Evolutionary conservation across 2,797 vertebrate genomes (phyloP), one percentile per base, ranked within the genome.

Genomic region (Acomys russatus): DNA sequence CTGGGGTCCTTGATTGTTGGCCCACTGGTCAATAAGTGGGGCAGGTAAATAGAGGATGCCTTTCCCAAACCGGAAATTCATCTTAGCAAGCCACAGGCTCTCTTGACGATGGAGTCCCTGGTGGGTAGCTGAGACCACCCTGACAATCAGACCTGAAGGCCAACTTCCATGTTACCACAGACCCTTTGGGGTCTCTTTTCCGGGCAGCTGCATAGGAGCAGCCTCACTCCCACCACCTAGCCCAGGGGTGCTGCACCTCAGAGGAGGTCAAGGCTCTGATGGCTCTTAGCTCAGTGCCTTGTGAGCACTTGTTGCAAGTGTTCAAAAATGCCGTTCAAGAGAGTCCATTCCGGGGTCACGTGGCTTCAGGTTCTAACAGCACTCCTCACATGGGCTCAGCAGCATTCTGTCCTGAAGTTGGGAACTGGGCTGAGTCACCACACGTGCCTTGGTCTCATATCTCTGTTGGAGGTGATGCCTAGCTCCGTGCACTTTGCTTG

Each of bases 1-100:
- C 25, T 97, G 18, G 99, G 99, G 12, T 99, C 99, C 0, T 93
- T 99, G 84, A 94, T 99, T 15, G 99, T 99, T 9, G 99, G 99
- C 80, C 92, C 94, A 76, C 98, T 99, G 35, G 99, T 99, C 59
- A 98, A 99, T 44, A 99, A 49, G 77, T 99, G 98, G 0, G 99
- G 99, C 98, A 99, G 99, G 99, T 99, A 97, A 97, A 93, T 2
- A 0, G 73, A 44, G 70, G 56, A 3, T 0, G 2, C 4, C 44
- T 38, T 25, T 8, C 9, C 15, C 63, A 59, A 23, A 20, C 49
- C 28, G 30, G 28, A 33, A 33, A 14, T 28, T 38, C 74, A 20
- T 2, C 0, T 9, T 25, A 25, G 38, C 20, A 12, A 54, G 2
- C 22, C 33, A 0, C 14, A 0, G 20, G 22, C 1, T 73, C 30